Evolutionary conservation across 2,113 vertebrate genomes (phyloP), one percentile per base, ranked within the genome.

Genomic region (Columba janthina): DNA sequence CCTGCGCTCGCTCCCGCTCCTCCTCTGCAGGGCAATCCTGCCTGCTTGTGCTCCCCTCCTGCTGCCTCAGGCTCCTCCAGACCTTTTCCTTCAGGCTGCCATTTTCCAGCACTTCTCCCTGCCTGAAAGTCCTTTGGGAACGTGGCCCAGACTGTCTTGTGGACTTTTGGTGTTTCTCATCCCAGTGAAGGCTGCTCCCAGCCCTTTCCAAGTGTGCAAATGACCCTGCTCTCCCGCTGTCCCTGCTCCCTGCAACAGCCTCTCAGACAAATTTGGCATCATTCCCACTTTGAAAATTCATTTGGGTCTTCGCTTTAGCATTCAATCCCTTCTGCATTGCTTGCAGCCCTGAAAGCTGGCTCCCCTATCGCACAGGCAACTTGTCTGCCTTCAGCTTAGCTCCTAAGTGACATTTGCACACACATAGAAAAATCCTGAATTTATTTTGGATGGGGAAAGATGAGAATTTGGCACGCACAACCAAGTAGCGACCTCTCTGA

Each of bases 361-460:
- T 94, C 48, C 51, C 15, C 34, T 26, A 9, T 28, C 15, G 61
- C 75, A 44, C n/a, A 58, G 69, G 85, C 42, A 1, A 38, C 38
- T 67, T 21, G 7, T 78, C 88, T 89, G 75, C 85, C 79, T 84
- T 69, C 53, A 50, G 61, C 66, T 64, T 36, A 51, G 36, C 69
- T 91, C 76, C 61, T 80, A 77, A 60, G 66, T 75, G 85, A 53
- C 90, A 66, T 94, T 65, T 88, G 60, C 72, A 64, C 75, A 73
- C 48, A 71, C 48, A 72, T 3, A 79, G 9, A 75, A 57, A 92
- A 94, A 82, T 57, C 70, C 36, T 1, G 9, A 81, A 89, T 93
- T 96, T 94, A 40, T 91, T 85, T 93, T 96, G 94, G 91, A 95
- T 66, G 50, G 74, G 25, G 87, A 87, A 73, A 87, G 89, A 96